A percentile compares a stretch with the other conserved stretches of the same genome.
These are phyloP conservation scores for Phengaris alcon DNA, from an alignment of 2,888 invertebrate species.

Conservation along the genomic window DNA sequence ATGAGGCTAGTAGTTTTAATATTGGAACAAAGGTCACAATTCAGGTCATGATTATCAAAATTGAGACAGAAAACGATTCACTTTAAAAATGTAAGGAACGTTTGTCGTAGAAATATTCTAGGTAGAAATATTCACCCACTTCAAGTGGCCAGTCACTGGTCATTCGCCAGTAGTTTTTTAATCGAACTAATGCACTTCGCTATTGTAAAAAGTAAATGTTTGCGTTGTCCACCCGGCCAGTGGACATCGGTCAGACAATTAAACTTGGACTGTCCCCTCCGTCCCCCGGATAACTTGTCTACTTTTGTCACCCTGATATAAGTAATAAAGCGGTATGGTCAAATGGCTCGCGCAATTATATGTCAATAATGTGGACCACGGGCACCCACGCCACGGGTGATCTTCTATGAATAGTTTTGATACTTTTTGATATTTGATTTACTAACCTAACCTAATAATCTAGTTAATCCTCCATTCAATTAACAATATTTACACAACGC, in stretches of 20 bases:
- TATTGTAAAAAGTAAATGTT: slow-evolving; percentile 12
- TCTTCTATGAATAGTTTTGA: slow-evolving; percentile 11
- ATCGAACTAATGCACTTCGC: slow-evolving; percentile 1
- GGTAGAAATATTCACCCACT: not conserved
- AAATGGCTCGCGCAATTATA: slow-evolving; percentile 29
- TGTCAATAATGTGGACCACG: slow-evolving; percentile 25
- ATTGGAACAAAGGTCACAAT: too few species aligned
- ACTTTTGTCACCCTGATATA: not conserved
- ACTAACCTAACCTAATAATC: too few species aligned
- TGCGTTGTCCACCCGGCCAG: slow-evolving; percentile 11
- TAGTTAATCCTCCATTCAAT: too few species aligned
- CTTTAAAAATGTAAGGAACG: too few species aligned
- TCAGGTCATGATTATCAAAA: too few species aligned
- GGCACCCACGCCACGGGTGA: not conserved
- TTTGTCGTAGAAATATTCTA: too few species aligned
- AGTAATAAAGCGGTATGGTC: slow-evolving; percentile 37
- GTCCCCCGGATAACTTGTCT: not conserved
- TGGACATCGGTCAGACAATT: slow-evolving; percentile 13
- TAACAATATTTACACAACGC: too few species aligned
- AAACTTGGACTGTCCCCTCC: not conserved
- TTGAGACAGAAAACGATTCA: too few species aligned
- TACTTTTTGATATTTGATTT: not conserved
- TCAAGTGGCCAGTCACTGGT: too few species aligned
- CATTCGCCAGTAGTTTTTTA: not conserved
- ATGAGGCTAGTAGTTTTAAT: too few species aligned